Percentiles rank a stretch among this genome's conserved stretches.
phyloP scores from a whole-genome alignment of 1,140 invertebrate species.

The Pseudomyrmex gracilis region DNA sequence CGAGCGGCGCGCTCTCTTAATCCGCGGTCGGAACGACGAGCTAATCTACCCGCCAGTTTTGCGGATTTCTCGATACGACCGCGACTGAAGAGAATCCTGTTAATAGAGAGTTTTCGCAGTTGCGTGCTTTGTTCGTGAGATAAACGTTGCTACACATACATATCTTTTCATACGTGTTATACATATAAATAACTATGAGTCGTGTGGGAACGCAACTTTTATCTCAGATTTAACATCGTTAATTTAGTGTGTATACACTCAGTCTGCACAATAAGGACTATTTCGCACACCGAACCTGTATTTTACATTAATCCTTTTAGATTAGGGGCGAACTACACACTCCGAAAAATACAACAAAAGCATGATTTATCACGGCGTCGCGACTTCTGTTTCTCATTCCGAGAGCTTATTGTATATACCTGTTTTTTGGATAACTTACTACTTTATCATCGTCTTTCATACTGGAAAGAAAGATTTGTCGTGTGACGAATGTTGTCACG shows the following conservation, averaged over 20 bases:
- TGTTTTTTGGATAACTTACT: not conserved
- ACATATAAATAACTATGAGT: too few relatives aligned
- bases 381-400: too few relatives aligned
- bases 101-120: slow-evolving; percentile 13
- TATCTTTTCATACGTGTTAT: not conserved
- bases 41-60: not conserved
- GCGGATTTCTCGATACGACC: slow-evolving; percentile 9
- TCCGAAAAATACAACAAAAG: too few relatives aligned
- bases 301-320: too few relatives aligned
- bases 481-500: slow-evolving; percentile 9
- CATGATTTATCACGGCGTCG: too few relatives aligned
- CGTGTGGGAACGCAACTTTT: not conserved
- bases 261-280: too few relatives aligned
- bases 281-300: too few relatives aligned
- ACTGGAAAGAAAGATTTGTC: not conserved
- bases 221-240: not conserved
- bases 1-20: slow-evolving; percentile 31
- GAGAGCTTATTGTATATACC: too few relatives aligned
- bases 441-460: slow-evolving; percentile 5
- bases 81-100: not conserved
- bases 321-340: too few relatives aligned
- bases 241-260: not conserved
- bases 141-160: not conserved
- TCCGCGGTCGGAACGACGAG: slow-evolving; percentile 47
- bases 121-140: not conserved